Percentiles rank a stretch among this genome's conserved stretches.
These are phyloP conservation scores for Porites rus DNA, from an alignment of 92 coral and sea anemone genomes.

Conservation along the genomic window DNA sequence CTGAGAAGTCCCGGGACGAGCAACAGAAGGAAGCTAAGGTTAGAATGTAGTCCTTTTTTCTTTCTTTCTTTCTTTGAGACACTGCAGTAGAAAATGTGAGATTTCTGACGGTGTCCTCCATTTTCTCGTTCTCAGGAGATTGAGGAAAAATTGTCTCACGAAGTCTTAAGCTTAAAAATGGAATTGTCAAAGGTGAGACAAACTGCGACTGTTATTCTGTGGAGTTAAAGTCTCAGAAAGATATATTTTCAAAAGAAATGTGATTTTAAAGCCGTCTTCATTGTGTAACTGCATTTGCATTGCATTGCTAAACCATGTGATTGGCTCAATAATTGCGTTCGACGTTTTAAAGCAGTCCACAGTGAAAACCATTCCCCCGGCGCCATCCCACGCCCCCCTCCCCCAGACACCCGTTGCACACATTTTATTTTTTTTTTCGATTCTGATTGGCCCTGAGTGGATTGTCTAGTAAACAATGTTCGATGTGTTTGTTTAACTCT, in stretches of 20 bases:
- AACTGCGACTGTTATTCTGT: neutral
- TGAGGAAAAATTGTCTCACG: conserved; percentile 79
- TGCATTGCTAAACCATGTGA: too few relatives aligned
- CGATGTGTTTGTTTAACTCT: too few relatives aligned
- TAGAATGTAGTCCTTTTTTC: neutral
- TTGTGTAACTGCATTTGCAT: too few relatives aligned
- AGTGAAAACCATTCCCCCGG: too few relatives aligned
- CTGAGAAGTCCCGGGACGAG: conserved; percentile 66
- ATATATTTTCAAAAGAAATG: too few relatives aligned
- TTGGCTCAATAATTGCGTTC: too few relatives aligned
- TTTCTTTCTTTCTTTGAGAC: neutral
- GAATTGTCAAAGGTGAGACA: conserved; percentile 83
- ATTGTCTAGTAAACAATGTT: too few relatives aligned
- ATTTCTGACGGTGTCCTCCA: neutral
- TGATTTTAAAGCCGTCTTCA: too few relatives aligned
- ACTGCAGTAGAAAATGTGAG: neutral
- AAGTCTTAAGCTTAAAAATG: conserved; percentile 78
- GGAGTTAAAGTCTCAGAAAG: too few relatives aligned
- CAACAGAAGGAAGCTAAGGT: conserved; percentile 84
- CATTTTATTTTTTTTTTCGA: neutral
- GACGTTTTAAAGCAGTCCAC: too few relatives aligned
- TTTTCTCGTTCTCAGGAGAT: conserved; percentile 57
- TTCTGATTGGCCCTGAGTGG: neutral
- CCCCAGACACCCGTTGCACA: too few relatives aligned
- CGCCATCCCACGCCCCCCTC: too few relatives aligned